Percentiles rank a stretch among this genome's conserved stretches.
Conservation (phyloP, 1,140 invertebrate species). For the Harpegnathos saltator region DNA sequence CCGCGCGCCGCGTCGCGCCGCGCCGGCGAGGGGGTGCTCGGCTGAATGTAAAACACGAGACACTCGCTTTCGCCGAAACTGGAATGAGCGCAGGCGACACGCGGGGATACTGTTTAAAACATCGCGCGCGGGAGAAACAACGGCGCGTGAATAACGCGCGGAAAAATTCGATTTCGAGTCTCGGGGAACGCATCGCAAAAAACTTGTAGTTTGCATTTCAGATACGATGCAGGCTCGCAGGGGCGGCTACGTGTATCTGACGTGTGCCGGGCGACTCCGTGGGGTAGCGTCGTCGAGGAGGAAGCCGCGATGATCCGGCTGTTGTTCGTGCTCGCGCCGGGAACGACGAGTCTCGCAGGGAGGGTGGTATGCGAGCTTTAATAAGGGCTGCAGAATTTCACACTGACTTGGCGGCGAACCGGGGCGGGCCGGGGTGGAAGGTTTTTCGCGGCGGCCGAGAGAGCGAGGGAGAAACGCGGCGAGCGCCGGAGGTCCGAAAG, state of each 20-base stretch:
- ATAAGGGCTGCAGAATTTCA: conserved; percentile 85
- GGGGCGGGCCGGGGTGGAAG: conserved; percentile 48
- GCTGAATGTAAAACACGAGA: too few relatives aligned
- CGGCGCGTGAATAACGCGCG: neutral
- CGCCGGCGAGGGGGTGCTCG: too few relatives aligned
- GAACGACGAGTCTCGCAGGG: conserved; percentile 45
- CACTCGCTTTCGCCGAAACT: too few relatives aligned
- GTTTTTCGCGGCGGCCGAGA: conserved; percentile 52
- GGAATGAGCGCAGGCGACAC: too few relatives aligned
- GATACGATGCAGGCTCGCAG: neutral
- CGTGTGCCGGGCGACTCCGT: conserved; percentile 5
- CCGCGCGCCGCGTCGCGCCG: too few relatives aligned
- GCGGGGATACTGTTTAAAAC: neutral
- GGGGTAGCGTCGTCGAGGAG: conserved; percentile 37
- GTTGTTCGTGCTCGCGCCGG: conserved; percentile 45
- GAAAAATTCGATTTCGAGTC: neutral
- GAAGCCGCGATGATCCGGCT: conserved; percentile 40
- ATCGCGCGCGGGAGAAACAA: neutral
- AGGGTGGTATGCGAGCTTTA: conserved; percentile 81
- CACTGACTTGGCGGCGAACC: conserved; percentile 81
- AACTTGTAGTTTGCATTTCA: conserved; percentile 17
- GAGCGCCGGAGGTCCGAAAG: conserved; percentile 27
- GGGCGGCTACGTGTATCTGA: neutral
- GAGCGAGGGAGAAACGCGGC: conserved; percentile 22
- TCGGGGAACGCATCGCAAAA: neutral